Conservation (phyloP, 1,140 invertebrate genomes). For the Argopecten irradians region DNA sequence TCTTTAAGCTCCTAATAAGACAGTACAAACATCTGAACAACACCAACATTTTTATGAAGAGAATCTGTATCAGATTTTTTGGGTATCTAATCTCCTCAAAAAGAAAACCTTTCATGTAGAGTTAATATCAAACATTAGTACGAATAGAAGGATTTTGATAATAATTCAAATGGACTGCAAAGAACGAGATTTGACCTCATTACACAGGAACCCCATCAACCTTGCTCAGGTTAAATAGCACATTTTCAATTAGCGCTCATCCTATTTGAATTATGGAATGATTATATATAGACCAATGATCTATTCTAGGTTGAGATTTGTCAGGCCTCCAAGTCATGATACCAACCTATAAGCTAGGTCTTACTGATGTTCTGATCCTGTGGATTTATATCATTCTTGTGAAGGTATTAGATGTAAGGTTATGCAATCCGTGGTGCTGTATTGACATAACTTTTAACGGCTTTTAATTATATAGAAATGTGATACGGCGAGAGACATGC, state of each 20-base stretch:
- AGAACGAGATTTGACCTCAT: neutral
- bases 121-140: no score
- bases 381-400: no score
- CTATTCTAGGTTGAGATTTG: neutral
- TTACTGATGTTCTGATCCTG: neutral
- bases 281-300: neutral
- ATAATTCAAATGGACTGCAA: no score
- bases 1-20: no score
- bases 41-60: no score
- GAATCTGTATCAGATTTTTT: no score
- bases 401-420: no score
- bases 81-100: no score
- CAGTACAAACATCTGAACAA: no score
- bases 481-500: neutral
- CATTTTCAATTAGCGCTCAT: neutral
- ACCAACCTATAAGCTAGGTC: neutral
- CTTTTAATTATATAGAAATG: neutral
- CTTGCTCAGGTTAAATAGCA: neutral
- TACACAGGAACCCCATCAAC: neutral
- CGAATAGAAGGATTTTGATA: no score
- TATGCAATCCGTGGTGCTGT: no score
- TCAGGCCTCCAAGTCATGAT: neutral
- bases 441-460: neutral
- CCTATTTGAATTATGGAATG: neutral
- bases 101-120: no score